Evolutionary conservation across 2,113 vertebrate species (phyloP), one percentile per base, ranked within the genome.

Genomic region (Epinephelus moara): DNA sequence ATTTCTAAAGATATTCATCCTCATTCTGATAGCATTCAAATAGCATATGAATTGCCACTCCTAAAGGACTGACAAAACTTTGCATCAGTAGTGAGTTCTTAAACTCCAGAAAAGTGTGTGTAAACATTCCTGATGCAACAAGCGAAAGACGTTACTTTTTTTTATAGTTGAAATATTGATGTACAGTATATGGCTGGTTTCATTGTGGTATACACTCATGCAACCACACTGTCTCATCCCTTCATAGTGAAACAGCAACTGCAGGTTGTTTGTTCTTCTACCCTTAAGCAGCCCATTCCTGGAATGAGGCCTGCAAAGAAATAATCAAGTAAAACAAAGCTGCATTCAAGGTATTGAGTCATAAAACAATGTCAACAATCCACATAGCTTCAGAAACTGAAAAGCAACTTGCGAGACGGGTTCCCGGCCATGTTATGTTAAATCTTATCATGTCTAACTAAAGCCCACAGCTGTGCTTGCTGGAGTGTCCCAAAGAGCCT

Each of bases 401-500:
- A 47, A 73, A 47, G 45, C 61, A 80, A 78, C 14, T 49, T 78
- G 66, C 82, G 77, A 49, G 56, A 57, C 4, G 55, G 78, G 62
- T 80, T 87, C 71, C 64, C 56, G 72, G 76, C 55, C 82, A 85
- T 88, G 80, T 74, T 82, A 8, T 64, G 81, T 85, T 68, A 82
- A 88, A 93, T 90, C 83, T 85, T 89, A 93, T 91, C 90, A 21
- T 9, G 53, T 60, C 78, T 70, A 67, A 81, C 78, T 70, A 67
- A 81, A 84, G 68, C 72, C 42, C 84, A 88, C 92, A 89, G 88
- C 92, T 92, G 89, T 69, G 84, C 70, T 85, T 33, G 55, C 42
- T 56, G 70, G 85, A 68, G 75, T 60, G 61, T 80, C 70, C 47
- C 47, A 67, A 86, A 74, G 56, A 78, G 66, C 59, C 52, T 30